Evolutionary conservation across 2,888 invertebrate species (phyloP).

Genomic region (Eudemis profundana): DNA sequence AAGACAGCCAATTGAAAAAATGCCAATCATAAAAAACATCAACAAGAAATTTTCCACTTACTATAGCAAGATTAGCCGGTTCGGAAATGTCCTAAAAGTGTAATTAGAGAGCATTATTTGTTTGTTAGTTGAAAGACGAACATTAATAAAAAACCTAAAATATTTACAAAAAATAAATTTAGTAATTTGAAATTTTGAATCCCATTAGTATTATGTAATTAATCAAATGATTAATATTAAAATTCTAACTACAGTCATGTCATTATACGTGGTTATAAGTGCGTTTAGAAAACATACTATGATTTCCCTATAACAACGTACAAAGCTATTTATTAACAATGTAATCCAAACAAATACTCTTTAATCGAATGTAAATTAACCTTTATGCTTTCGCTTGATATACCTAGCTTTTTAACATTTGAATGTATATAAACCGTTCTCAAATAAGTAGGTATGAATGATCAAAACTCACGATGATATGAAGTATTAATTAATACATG

Average conservation of each 20-base stretch:
- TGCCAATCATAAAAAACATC: slow-evolving; percentile 36
- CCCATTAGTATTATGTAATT: slow-evolving; percentile 8
- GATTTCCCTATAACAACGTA: neutral
- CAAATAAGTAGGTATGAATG: too few species aligned
- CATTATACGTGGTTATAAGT: neutral
- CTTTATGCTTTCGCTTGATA: too few species aligned
- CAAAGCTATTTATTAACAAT: neutral
- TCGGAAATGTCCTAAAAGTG: slow-evolving; percentile 34
- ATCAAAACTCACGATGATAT: too few species aligned
- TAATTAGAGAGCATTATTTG: slow-evolving; percentile 17
- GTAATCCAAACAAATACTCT: slow-evolving; percentile 28
- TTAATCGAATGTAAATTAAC: too few species aligned
- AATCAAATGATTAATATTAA: neutral
- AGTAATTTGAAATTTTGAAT: slow-evolving; percentile 17
- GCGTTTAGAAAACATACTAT: neutral
- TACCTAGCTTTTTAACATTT: too few species aligned
- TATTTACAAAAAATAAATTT: neutral
- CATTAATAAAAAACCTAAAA: neutral
- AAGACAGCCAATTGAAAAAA: slow-evolving; percentile 44
- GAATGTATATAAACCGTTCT: too few species aligned
- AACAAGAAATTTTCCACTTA: slow-evolving; percentile 51
- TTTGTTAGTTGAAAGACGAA: neutral
- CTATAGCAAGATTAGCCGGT: slow-evolving; percentile 49
- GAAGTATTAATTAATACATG: too few species aligned
- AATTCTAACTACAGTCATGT: neutral